Percentiles rank a stretch among this genome's conserved stretches.
These are phyloP conservation scores for Falco peregrinus DNA, from an alignment of 2,797 vertebrate genomes.

Conservation along the genomic window DNA sequence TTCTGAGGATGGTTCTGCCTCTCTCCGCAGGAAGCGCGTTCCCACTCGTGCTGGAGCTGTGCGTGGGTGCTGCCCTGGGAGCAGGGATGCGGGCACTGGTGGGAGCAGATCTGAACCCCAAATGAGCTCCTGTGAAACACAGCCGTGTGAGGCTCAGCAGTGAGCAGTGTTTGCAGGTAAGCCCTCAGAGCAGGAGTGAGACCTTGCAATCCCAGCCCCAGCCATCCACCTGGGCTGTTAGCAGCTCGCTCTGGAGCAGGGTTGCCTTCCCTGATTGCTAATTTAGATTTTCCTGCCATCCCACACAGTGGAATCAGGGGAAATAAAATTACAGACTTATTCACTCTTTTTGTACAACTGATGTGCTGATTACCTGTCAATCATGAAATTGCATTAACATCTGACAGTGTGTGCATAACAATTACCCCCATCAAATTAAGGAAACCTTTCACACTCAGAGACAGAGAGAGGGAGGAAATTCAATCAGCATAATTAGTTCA, in stretches of 20 bases:
- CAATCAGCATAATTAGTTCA: slow-evolving; percentile 84
- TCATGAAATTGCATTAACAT: slow-evolving; percentile 83
- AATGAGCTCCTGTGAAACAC: fast-evolving
- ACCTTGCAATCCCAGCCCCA: neutral
- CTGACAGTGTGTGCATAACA: slow-evolving; percentile 89
- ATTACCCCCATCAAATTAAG: slow-evolving; percentile 86
- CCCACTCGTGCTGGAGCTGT: fast-evolving
- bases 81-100: fast-evolving
- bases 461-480: slow-evolving; percentile 77
- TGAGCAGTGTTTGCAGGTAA: neutral
- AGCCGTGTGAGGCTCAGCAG: neutral
- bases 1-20: neutral
- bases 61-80: neutral
- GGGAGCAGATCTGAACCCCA: neutral
- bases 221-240: neutral
- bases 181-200: neutral
- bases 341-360: slow-evolving; percentile 85
- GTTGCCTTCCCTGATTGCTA: slow-evolving; percentile 78
- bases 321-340: slow-evolving; percentile 86
- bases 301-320: slow-evolving; percentile 79
- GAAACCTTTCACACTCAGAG: slow-evolving; percentile 78
- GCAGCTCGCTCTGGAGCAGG: slow-evolving; percentile 43
- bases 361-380: slow-evolving; percentile 90
- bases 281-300: slow-evolving; percentile 80
- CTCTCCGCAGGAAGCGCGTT: fast-evolving